phyloP scores from a whole-genome alignment of 1,140 invertebrate genomes.

The Drosophila parvula region DNA sequence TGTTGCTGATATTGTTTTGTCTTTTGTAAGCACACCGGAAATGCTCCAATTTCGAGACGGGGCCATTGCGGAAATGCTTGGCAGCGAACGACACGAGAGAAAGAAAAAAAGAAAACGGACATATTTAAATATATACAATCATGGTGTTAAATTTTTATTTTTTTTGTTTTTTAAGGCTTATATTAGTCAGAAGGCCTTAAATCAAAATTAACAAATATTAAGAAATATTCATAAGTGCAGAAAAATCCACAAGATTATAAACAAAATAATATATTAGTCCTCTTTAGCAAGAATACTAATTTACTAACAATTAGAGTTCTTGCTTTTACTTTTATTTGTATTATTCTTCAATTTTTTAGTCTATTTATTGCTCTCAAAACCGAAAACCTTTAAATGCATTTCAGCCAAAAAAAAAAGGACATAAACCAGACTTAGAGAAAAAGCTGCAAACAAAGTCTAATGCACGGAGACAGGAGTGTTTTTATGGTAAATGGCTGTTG shows the following conservation, averaged over 20 bases:
- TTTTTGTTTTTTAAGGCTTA: not conserved
- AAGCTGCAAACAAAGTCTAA: conserved; percentile 9
- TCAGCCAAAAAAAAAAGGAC: not conserved
- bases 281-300: not conserved
- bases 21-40: conserved; percentile 72
- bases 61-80: conserved; percentile 67
- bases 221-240: not conserved
- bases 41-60: conserved; percentile 72
- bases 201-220: too few species aligned
- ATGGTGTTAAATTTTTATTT: not conserved
- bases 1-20: conserved; percentile 32
- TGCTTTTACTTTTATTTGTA: not conserved
- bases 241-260: not conserved
- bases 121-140: conserved; percentile 17
- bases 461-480: conserved; percentile 1
- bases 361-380: not conserved
- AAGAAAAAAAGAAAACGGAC: conserved; percentile 26
- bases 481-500: conserved; percentile 13
- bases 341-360: not conserved
- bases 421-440: conserved; percentile 10
- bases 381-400: conserved; percentile 1
- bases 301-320: not conserved
- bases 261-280: not conserved
- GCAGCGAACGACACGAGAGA: conserved; percentile 36
- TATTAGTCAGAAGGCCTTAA: not conserved